These are phyloP conservation scores for Physeter macrocephalus DNA, from an alignment of 2,113 vertebrate genomes.

Conservation along the genomic window DNA sequence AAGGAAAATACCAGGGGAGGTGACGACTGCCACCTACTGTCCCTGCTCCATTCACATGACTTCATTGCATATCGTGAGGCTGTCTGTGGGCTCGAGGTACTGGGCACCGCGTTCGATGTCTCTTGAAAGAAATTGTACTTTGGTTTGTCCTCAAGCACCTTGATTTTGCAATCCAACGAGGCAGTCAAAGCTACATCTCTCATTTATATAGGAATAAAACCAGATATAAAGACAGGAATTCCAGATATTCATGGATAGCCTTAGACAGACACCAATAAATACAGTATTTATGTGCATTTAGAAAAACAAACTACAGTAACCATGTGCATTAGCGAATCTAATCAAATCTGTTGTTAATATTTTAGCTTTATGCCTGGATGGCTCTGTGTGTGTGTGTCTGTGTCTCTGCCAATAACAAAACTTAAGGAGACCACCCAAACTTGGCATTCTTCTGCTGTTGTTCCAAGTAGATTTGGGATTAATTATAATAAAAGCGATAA, in stretches of 20 bases:
- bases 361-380: neutral
- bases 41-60: neutral
- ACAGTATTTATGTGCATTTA: neutral
- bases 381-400: neutral
- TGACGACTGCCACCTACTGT: rapidly evolving
- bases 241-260: neutral
- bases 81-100: neutral
- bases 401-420: neutral
- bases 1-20: rapidly evolving
- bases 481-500: neutral
- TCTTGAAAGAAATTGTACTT: neutral
- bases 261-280: constrained; percentile 39
- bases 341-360: neutral
- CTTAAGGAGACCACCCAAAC: neutral
- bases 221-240: constrained; percentile 33
- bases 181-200: constrained; percentile 3
- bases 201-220: constrained; percentile 10
- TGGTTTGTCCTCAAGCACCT: constrained; percentile 43
- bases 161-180: neutral
- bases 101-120: neutral
- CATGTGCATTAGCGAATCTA: too few relatives aligned
- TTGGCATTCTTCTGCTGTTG: neutral
- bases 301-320: neutral
- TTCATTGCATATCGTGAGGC: neutral
- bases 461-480: neutral